A percentile compares a stretch with the other conserved stretches of the same genome.
These are phyloP conservation scores for Chrosomus eos DNA, from an alignment of 2,797 vertebrate genomes.

Conservation along the genomic window DNA sequence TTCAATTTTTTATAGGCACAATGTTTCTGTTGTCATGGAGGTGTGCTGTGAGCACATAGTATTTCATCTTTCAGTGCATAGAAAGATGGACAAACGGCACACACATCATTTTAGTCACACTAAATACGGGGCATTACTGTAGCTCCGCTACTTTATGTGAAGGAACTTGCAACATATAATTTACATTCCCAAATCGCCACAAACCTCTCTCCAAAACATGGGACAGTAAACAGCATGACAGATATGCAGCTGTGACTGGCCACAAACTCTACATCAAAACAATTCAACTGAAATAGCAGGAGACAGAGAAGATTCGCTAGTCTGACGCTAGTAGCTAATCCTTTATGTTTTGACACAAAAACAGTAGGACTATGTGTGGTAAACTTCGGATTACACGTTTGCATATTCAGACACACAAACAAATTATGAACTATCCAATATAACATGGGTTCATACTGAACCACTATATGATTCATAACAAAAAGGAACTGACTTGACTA, in stretches of 20 bases:
- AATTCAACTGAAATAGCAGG: constrained; percentile 3
- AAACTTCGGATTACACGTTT: neutral
- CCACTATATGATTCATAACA: neutral
- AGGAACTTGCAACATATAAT: constrained; percentile 24
- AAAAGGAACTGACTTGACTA: constrained; percentile 19
- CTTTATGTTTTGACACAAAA: constrained; percentile 19
- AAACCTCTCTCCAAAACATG: constrained; percentile 3
- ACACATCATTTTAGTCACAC: neutral
- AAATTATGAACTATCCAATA: neutral
- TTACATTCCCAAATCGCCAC: constrained; percentile 35
- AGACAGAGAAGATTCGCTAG: neutral
- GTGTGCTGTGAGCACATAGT: constrained; percentile 12
- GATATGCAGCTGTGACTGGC: constrained; percentile 33
- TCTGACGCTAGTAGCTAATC: constrained; percentile 1
- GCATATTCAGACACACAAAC: neutral
- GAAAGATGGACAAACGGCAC: constrained; percentile 6
- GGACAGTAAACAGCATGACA: constrained; percentile 26
- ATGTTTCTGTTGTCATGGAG: constrained; percentile 18
- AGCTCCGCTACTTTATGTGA: constrained; percentile 4
- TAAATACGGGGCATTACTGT: neutral
- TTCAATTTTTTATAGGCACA: constrained; percentile 63
- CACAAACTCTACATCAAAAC: constrained; percentile 19
- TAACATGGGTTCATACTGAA: neutral
- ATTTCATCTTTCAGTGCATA: neutral
- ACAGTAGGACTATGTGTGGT: neutral